Evolutionary conservation across 35 echinoderm and acorn worm genomes (phyloP).

Genomic region (Lytechinus pictus): DNA sequence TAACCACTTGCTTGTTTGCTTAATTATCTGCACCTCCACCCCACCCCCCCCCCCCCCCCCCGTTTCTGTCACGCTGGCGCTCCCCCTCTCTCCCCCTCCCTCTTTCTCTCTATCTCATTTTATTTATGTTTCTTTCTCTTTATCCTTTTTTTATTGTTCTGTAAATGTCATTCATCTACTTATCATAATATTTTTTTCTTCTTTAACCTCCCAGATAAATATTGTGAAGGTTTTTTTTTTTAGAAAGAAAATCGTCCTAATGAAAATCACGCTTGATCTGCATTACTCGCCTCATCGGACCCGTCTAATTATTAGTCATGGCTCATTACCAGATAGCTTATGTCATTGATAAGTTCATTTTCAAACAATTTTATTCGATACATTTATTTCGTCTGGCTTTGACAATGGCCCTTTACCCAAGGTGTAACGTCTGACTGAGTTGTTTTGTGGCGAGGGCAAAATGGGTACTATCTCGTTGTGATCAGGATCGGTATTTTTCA

Average conservation of each 20-base stretch:
- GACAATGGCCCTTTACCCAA: not conserved
- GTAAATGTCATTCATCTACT: too few species aligned
- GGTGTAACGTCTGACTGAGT: not conserved
- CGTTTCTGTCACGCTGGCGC: not conserved
- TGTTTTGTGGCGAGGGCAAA: not conserved
- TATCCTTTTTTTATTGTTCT: not conserved
- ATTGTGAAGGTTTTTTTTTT: not conserved
- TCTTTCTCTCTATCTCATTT: not conserved
- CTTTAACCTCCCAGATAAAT: constrained; percentile 1
- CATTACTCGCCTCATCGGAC: not conserved
- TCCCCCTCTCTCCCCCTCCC: not conserved
- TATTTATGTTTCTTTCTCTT: not conserved
- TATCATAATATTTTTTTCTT: not conserved
- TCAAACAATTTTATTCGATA: not conserved
- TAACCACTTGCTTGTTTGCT: not conserved
- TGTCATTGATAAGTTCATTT: not conserved
- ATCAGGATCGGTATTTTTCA: not conserved
- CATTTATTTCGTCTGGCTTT: not conserved
- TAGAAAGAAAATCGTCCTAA: not conserved
- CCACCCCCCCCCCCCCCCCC: not conserved
- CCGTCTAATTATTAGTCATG: not conserved
- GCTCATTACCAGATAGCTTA: not conserved
- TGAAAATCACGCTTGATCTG: not conserved
- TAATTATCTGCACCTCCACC: not conserved
- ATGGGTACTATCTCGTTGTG: not conserved